These are phyloP conservation scores for Tribolium madens DNA, from an alignment of 1,140 invertebrate genomes.

Conservation along the genomic window DNA sequence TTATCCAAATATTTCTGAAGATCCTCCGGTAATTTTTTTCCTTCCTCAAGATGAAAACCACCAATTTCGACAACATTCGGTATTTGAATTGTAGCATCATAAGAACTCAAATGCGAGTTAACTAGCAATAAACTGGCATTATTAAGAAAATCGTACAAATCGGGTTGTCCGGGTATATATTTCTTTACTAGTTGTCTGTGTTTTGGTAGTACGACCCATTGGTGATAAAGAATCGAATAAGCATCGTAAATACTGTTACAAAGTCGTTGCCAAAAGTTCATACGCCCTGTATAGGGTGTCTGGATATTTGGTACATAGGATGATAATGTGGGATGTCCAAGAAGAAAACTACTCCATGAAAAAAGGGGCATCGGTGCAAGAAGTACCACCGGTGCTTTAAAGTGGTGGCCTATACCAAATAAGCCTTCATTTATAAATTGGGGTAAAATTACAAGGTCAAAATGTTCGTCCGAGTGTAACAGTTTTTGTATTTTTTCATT, in stretches of 20 bases:
- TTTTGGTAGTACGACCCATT: constrained; percentile 6
- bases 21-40: constrained; percentile 49
- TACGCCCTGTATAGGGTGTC: constrained; percentile 41
- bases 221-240: constrained; percentile 6
- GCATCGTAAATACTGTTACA: constrained; percentile 41
- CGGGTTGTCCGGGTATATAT: constrained; percentile 50
- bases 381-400: constrained; percentile 64
- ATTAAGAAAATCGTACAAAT: constrained; percentile 50
- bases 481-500: constrained; percentile 52
- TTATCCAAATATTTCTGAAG: constrained; percentile 66
- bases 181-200: constrained; percentile 40
- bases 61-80: constrained; percentile 50
- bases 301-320: constrained; percentile 63
- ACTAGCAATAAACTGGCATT: constrained; percentile 52
- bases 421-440: constrained; percentile 67
- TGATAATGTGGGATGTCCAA: constrained; percentile 62
- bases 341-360: constrained; percentile 50
- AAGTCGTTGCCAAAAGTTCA: constrained; percentile 53
- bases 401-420: constrained; percentile 63
- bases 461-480: constrained; percentile 62
- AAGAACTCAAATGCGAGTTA: constrained; percentile 49
- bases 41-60: constrained; percentile 48
- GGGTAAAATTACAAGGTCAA: constrained; percentile 66
- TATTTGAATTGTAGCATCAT: constrained; percentile 40
- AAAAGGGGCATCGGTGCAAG: constrained; percentile 61